Evolutionary conservation across 2,797 vertebrate genomes (phyloP).

Genomic region (Pseudochirops corinnae): DNA sequence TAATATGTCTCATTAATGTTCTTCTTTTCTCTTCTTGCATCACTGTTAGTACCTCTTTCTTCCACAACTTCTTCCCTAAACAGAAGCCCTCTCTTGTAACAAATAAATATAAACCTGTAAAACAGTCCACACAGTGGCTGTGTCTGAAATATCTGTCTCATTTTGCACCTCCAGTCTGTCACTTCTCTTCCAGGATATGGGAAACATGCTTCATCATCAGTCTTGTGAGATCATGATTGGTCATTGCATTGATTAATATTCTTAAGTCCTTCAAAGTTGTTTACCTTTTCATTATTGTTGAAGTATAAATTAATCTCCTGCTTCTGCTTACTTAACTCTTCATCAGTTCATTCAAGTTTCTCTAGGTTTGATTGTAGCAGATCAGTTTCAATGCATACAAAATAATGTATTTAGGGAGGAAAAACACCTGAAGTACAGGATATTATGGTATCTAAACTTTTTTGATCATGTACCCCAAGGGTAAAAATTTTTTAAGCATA

Average conservation of each 20-base stretch:
- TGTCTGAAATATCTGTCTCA: not conserved
- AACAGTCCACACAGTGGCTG: not conserved
- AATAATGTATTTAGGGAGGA: not conserved
- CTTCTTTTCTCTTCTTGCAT: not conserved
- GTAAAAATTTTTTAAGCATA: not conserved
- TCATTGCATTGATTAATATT: not conserved
- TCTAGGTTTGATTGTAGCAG: not conserved
- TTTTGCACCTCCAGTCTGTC: not conserved
- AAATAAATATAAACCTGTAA: not conserved
- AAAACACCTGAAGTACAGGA: not conserved
- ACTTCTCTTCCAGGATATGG: not conserved
- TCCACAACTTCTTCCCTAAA: not conserved
- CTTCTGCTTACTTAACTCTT: not conserved
- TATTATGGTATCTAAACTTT: not conserved
- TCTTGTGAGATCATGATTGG: not conserved
- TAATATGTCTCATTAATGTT: not conserved
- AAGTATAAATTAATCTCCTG: not conserved
- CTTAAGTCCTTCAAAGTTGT: not conserved
- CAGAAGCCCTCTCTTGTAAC: not conserved
- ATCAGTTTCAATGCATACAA: not conserved
- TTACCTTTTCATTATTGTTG: not conserved
- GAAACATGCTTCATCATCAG: not conserved
- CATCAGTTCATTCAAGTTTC: not conserved
- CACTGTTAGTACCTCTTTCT: not conserved
- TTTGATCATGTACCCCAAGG: not conserved